phyloP scores from a whole-genome alignment of 2,113 vertebrate species.

The Notothenia coriiceps region DNA sequence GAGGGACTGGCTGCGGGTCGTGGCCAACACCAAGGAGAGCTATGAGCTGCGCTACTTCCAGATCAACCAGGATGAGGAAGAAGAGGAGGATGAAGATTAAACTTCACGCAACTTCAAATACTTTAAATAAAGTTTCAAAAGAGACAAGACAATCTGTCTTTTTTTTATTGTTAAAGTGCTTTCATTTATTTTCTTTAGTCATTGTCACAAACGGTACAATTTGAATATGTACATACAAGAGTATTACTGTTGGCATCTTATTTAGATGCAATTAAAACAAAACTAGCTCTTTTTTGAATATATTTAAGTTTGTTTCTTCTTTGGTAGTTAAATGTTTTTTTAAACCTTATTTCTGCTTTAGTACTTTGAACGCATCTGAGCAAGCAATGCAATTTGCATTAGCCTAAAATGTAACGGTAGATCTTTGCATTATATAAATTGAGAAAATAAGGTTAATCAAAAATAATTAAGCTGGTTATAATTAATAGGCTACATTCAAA shows the following conservation, averaged over 20 bases:
- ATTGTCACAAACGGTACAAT: neutral
- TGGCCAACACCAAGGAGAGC: constrained; percentile 96
- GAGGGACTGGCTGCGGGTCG: constrained; percentile 94
- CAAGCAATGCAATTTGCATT: neutral
- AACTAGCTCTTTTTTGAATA: no score
- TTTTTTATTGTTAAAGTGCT: neutral
- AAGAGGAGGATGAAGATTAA: constrained; percentile 97
- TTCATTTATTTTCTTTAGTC: neutral
- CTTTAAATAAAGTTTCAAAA: constrained; percentile 81
- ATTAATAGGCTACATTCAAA: neutral
- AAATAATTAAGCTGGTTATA: neutral
- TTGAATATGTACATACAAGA: neutral
- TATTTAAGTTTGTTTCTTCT: no score
- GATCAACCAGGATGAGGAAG: constrained; percentile 97
- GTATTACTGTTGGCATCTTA: no score
- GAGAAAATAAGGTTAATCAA: neutral
- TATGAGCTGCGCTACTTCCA: constrained; percentile 98
- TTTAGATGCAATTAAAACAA: no score
- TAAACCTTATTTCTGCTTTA: neutral
- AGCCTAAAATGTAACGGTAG: neutral
- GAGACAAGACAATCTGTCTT: neutral
- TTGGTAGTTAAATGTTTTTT: no score
- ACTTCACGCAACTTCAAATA: constrained; percentile 73
- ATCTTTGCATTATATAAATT: neutral
- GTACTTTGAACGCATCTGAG: no score